Evolutionary conservation across 2,113 vertebrate genomes (phyloP).

Genomic region (Gymnorhina tibicen): DNA sequence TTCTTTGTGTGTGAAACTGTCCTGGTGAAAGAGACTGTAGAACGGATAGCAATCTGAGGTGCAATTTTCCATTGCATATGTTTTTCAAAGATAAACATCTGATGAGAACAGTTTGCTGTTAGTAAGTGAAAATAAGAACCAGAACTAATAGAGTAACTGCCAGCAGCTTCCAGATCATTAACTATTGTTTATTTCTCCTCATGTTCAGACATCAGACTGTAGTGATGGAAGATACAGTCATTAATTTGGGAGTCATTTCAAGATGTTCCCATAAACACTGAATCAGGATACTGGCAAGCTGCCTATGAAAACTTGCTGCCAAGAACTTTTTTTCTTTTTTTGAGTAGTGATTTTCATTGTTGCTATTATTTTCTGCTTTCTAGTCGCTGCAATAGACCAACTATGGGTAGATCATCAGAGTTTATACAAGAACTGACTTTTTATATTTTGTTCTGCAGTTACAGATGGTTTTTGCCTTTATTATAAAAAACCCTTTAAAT

Average conservation of each 20-base stretch:
- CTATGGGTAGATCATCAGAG: background rate
- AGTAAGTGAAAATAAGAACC: constrained; percentile 58
- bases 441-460: background rate
- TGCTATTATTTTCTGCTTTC: constrained; percentile 73
- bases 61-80: constrained; percentile 40
- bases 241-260: constrained; percentile 68
- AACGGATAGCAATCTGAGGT: constrained; percentile 13
- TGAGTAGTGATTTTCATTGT: constrained; percentile 24
- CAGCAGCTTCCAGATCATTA: constrained; percentile 68
- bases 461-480: background rate
- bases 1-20: background rate
- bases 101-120: constrained; percentile 35
- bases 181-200: constrained; percentile 69
- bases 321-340: background rate
- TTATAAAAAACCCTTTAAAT: background rate
- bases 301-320: constrained; percentile 42
- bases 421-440: background rate
- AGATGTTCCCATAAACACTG: constrained; percentile 82
- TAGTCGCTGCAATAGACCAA: constrained; percentile 1
- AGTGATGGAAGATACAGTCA: constrained; percentile 62
- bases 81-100: constrained; percentile 58
- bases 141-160: constrained; percentile 55
- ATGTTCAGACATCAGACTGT: constrained; percentile 60
- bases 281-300: constrained; percentile 69
- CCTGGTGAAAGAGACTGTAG: background rate